Evolutionary conservation across 2,888 invertebrate genomes (phyloP), one percentile per base, ranked within the genome.

Genomic region (Ectemnius continuus): DNA sequence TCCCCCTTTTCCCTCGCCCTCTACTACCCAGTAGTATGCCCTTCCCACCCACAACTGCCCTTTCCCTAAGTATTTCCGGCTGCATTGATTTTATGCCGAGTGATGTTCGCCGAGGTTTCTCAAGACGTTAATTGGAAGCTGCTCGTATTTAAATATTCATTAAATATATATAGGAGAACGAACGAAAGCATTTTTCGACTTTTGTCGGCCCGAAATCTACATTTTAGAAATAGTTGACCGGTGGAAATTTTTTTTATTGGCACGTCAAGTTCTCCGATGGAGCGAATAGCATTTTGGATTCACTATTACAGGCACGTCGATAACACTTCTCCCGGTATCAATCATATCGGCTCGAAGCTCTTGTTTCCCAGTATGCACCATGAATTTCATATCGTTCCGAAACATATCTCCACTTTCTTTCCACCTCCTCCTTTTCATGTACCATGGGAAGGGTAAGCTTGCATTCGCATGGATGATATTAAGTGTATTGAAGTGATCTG

Each of bases 371-470:
- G 11, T 11, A 62, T 23, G 46, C 28, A 11, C 1, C n/a, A 4
- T 11, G 14, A 11, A 11, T 14, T 60, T 16, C 36, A 13, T 46
- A 11, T 52, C 62, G 60, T 56, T 47, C 28, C 26, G 36, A 48
- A 66, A 70, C 70, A 75, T 75, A 70, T 62, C 75, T 61, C 6
- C 8, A 36, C 36, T 36, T 36, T 36, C 36, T 36, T 6, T 36
- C 36, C 11, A 6, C 11, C 11, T 2, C 11, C 36, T 6, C 0
- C 36, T 11, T 11, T 36, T 11, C 36, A 8, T 36, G 36, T 8
- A 36, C 2, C 59, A 14, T 59, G 14, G 18, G 61, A 36, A 36
- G 5, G 36, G 36, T 36, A 36, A 36, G 36, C 36, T 36, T 36
- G 36, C 36, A 36, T 36, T 36, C 8, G 8, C 36, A 11, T 1